Conservation (phyloP, 2,113 vertebrate species). For the Lycocorax pyrrhopterus region DNA sequence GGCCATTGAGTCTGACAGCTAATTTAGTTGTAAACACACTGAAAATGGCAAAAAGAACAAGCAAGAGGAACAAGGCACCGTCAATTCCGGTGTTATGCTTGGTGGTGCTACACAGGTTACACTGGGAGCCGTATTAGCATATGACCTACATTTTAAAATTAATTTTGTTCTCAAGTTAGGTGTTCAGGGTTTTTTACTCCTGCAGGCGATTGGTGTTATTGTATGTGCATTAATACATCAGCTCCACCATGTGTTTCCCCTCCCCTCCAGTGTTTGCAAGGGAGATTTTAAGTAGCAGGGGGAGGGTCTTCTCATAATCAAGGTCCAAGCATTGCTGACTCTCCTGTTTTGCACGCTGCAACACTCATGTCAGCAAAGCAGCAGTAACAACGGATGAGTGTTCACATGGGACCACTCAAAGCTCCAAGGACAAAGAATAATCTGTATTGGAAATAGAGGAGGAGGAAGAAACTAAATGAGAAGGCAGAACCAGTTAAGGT, state of each 20-base stretch:
- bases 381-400: conserved; percentile 23
- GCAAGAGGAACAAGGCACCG: not conserved
- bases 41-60: not conserved
- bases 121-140: conserved; percentile 45
- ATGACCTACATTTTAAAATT: conserved; percentile 63
- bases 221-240: conserved; percentile 48
- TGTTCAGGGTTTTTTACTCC: conserved; percentile 19
- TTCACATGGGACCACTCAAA: conserved; percentile 28
- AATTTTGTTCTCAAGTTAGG: conserved; percentile 55
- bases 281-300: conserved; percentile 15
- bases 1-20: not conserved
- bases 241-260: conserved; percentile 44
- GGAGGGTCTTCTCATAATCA: conserved; percentile 45
- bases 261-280: conserved; percentile 37
- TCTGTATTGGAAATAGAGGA: conserved; percentile 37
- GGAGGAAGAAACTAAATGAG: conserved; percentile 56
- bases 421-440: conserved; percentile 55
- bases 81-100: not conserved
- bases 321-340: conserved; percentile 56
- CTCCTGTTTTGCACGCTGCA: not conserved
- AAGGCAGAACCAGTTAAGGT: conserved; percentile 39
- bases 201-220: conserved; percentile 45
- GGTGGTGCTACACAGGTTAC: conserved; percentile 18
- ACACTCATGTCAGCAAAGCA: conserved; percentile 40
- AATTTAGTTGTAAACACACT: not conserved